Percentiles rank a stretch among this genome's conserved stretches.
Conservation (phyloP, 2,888 invertebrate genomes). For the Aquatica leii region DNA sequence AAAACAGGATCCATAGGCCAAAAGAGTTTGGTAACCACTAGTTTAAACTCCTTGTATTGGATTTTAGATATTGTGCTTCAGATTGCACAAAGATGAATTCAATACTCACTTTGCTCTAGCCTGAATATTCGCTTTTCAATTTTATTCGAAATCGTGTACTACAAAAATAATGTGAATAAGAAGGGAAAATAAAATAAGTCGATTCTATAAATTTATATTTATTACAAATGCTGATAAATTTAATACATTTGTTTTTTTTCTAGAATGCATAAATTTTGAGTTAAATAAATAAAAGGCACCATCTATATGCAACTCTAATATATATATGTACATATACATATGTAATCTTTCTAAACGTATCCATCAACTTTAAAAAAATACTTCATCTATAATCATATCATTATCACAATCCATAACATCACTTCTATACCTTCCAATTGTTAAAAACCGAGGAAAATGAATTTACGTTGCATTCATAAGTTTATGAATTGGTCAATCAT, state of each 20-base stretch:
- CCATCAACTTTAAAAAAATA: slow-evolving; percentile 57
- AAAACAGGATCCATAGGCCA: too few relatives aligned
- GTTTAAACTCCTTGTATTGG: too few relatives aligned
- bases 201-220: slow-evolving; percentile 31
- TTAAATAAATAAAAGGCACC: slow-evolving; percentile 60
- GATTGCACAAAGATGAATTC: too few relatives aligned
- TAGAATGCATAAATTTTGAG: slow-evolving; percentile 35
- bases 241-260: slow-evolving; percentile 33
- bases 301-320: slow-evolving; percentile 49
- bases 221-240: slow-evolving; percentile 37
- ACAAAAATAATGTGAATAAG: too few relatives aligned
- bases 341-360: slow-evolving; percentile 31
- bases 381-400: slow-evolving; percentile 41
- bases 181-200: too few relatives aligned
- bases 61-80: too few relatives aligned
- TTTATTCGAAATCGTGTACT: too few relatives aligned
- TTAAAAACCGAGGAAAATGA: slow-evolving; percentile 40
- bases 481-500: slow-evolving; percentile 27
- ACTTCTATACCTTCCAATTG: slow-evolving; percentile 40
- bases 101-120: too few relatives aligned
- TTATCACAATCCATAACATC: slow-evolving; percentile 58
- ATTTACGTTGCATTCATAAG: slow-evolving; percentile 20
- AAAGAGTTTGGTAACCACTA: too few relatives aligned
- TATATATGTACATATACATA: slow-evolving; percentile 28
- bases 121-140: too few relatives aligned